Evolutionary conservation across 2,888 invertebrate genomes (phyloP).

Genomic region (Thymelicus sylvestris): DNA sequence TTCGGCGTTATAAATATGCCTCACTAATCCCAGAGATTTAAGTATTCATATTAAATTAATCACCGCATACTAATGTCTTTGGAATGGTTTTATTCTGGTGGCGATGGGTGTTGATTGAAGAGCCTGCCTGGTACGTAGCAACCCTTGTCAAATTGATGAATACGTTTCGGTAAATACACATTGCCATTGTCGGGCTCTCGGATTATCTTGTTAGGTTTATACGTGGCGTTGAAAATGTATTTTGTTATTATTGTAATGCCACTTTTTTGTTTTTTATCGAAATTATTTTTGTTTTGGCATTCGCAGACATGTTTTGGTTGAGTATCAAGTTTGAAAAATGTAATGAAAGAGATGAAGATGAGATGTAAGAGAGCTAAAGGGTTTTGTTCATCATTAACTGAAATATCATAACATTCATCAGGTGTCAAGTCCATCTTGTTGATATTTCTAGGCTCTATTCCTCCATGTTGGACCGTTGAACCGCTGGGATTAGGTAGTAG

Average conservation of each 20-base stretch:
- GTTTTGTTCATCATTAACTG: no score
- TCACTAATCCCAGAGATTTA: constrained; percentile 14
- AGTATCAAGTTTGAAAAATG: neutral
- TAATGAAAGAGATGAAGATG: no score
- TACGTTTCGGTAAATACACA: constrained; percentile 39
- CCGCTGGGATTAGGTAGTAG: no score
- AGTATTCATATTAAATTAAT: constrained; percentile 36
- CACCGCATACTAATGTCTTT: constrained; percentile 34
- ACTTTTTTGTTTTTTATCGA: neutral
- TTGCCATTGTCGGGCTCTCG: constrained; percentile 10
- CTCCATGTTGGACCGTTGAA: no score
- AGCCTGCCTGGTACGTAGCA: constrained; percentile 19
- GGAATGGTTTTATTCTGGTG: constrained; percentile 37
- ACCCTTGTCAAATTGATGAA: constrained; percentile 63
- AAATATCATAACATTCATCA: no score
- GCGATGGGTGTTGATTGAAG: constrained; percentile 43
- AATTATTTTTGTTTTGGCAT: neutral
- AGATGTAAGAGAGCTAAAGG: no score
- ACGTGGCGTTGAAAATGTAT: neutral
- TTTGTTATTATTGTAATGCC: neutral
- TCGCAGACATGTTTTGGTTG: constrained; percentile 1
- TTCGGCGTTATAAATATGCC: constrained; percentile 7
- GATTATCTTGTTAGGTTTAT: constrained; percentile 25
- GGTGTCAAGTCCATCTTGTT: no score
- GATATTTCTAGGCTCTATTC: no score